Evolutionary conservation across 2,888 invertebrate genomes (phyloP), one percentile per base, ranked within the genome.

Genomic region (Tholera decimalis): DNA sequence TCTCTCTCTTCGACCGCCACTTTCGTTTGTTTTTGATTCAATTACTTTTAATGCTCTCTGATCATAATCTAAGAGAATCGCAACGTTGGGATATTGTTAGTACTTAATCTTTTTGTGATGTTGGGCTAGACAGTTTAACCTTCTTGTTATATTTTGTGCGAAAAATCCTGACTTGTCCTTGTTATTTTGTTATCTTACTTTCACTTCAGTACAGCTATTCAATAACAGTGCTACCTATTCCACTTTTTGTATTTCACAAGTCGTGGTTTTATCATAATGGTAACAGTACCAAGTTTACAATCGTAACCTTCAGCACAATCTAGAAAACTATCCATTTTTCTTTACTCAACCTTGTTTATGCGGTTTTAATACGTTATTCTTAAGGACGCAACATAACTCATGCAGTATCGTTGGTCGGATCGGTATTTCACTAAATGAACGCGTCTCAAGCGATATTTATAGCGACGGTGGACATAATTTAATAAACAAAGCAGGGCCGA

Each of bases 351-450:
- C 86, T 88, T 88, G 84, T 89, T 88, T 87, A 88, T 87, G 83
- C 85, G 82, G 83, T 84, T 89, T 86, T 85, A 88, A 88, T 87
- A 86, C 87, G 87, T 88, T 90, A 91, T 93, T 90, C 90, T 88
- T 89, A 89, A 90, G 89, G 91, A 91, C 90, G 87, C 86, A 81
- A 85, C 85, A 94, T 94, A 93, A 92, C 86, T 95, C 93, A 94
- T 94, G 85, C 88, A 83, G 89, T 95, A 94, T 95, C 95, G 89
- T 87, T 80, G 82, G 85, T 86, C 76, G 83, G 90, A 95, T 95
- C 95, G 93, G 93, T 92, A 94, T 93, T 93, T 92, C 90, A 92
- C 93, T 93, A 95, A 95, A 94, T 93, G 93, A 94, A 94, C 93
- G 93, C 91, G 88, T 89, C 89, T 88, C 85, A 85, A 84, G 80